These are phyloP conservation scores for Tretioscincus oriximinensis DNA, from an alignment of 2,113 vertebrate genomes.

Conservation along the genomic window DNA sequence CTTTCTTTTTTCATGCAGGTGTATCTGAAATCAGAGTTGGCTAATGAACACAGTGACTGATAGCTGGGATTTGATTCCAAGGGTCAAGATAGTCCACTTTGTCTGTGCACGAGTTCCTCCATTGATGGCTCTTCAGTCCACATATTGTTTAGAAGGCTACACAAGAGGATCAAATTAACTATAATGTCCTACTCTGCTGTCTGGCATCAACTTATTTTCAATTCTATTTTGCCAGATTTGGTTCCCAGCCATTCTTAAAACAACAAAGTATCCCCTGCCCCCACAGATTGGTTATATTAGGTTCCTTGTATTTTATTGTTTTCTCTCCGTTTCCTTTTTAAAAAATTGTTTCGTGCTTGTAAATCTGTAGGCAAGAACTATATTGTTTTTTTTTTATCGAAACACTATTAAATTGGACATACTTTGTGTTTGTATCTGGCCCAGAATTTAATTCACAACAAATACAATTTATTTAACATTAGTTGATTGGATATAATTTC, in stretches of 20 bases:
- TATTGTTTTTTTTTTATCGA: neutral
- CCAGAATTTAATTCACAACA: neutral
- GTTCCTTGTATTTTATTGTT: neutral
- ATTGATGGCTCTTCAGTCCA: too few species aligned
- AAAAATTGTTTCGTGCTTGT: neutral
- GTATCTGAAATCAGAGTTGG: too few species aligned
- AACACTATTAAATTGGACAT: neutral
- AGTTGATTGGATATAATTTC: too few species aligned
- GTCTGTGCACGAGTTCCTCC: too few species aligned
- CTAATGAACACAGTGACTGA: too few species aligned
- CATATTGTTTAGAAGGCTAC: too few species aligned
- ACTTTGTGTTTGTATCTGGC: neutral
- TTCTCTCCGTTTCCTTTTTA: neutral
- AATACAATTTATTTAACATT: neutral
- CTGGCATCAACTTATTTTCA: neutral
- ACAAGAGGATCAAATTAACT: neutral
- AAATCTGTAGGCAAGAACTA: neutral
- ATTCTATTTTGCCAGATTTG: neutral
- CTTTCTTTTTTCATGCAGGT: too few species aligned
- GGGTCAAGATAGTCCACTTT: too few species aligned
- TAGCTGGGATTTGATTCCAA: too few species aligned
- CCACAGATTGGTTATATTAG: too few species aligned
- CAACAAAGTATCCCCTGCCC: too few species aligned
- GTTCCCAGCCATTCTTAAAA: neutral
- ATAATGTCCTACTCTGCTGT: neutral